These are phyloP conservation scores for Otolemur garnettii DNA, from an alignment of 2,113 vertebrate genomes.

Conservation along the genomic window DNA sequence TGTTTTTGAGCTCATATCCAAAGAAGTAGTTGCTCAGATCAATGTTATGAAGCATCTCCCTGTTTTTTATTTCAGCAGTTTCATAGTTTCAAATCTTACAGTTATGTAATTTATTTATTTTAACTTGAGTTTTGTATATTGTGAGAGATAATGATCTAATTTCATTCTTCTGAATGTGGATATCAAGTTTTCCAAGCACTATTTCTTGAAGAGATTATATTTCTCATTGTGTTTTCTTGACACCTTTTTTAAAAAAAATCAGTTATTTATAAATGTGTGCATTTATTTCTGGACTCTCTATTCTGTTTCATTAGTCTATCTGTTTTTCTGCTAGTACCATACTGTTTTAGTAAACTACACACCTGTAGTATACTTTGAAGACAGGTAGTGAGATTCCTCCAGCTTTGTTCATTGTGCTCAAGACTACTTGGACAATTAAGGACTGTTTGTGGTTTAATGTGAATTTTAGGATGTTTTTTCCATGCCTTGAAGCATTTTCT, in stretches of 20 bases:
- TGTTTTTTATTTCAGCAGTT: neutral
- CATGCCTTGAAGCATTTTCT: neutral
- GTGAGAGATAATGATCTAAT: neutral
- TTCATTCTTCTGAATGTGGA: neutral
- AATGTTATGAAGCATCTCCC: neutral
- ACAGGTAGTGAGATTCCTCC: neutral
- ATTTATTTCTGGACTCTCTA: neutral
- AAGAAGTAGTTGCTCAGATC: neutral
- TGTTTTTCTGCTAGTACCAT: neutral
- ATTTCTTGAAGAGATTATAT: neutral
- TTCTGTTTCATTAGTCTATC: neutral
- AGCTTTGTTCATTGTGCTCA: neutral
- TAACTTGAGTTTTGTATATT: neutral
- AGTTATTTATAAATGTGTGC: neutral
- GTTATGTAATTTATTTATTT: neutral
- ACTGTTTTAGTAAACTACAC: neutral
- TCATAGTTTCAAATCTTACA: neutral
- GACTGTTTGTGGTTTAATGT: neutral
- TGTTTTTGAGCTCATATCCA: neutral
- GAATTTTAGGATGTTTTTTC: neutral
- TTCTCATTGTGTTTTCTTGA: neutral
- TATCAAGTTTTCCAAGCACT: neutral
- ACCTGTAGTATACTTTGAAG: neutral
- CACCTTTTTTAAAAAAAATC: neutral
- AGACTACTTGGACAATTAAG: neutral